Evolutionary conservation across 2,888 invertebrate species (phyloP), one percentile per base, ranked within the genome.

Genomic region (Lissocephala sabroskyi): DNA sequence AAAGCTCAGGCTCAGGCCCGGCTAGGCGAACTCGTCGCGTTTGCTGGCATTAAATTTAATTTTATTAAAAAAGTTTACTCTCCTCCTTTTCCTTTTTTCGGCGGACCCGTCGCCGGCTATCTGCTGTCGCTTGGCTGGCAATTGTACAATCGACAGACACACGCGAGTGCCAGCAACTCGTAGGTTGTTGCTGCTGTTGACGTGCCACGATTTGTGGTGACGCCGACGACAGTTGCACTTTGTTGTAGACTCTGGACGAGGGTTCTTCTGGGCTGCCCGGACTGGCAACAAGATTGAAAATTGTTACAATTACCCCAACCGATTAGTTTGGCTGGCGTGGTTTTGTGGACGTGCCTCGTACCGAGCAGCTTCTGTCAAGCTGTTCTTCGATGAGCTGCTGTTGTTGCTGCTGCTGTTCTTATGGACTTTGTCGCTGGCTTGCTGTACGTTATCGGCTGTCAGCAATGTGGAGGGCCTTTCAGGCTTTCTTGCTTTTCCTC

Each of bases 31-130:
- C 54, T 49, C 60, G 60, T 53, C 62, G 62, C 73, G 57, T 75
- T 75, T 67, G 73, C 50, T 46, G 52, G 68, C 65, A 70, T 70
- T 75, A 73, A 71, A 70, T 70, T 75, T 75, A 71, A 70, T 70
- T 67, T 70, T 75, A 68, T 68, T 68, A 75, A 68, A 75, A 71
- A 71, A 62, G 55, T 64, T 62, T 75, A 23, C 35, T 17, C n/a
- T n/a, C n/a, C n/a, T n/a, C n/a, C n/a, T n/a, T 14, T 35, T 35
- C 16, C 16, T 3, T 33, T 13, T 65, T 47, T 39, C 32, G 49
- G 41, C 35, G 45, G 14, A 14, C 17, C 33, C 30, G 5, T 32
- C 28, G n/a, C n/a, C n/a, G n/a, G n/a, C n/a, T n/a, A n/a, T 49
- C 32, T 30, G n/a, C 39, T 16, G 35, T 16, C 3, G 23, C 35